Evolutionary conservation across 1,140 invertebrate genomes (phyloP).

Genomic region (Potamilus streckersoni): DNA sequence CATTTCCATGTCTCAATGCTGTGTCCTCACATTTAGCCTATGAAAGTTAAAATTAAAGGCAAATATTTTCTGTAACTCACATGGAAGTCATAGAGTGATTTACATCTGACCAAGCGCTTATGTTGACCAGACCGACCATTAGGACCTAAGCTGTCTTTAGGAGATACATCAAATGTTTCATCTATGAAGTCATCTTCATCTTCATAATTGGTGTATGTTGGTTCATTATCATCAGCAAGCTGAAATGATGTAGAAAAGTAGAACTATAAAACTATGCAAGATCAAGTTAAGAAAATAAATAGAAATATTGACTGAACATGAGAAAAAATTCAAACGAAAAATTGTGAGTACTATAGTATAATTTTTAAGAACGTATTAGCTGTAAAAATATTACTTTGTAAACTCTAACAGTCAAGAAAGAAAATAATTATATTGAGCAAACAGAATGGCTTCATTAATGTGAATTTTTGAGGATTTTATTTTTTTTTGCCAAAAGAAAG

Average conservation of each 20-base stretch:
- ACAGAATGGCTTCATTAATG: too few relatives aligned
- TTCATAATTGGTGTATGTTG: constrained; percentile 61
- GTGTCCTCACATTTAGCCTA: not conserved
- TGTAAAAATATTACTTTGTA: too few relatives aligned
- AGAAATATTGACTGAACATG: too few relatives aligned
- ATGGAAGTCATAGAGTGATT: constrained; percentile 64
- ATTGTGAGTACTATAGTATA: too few relatives aligned
- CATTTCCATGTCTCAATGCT: too few relatives aligned
- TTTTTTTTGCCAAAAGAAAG: too few relatives aligned
- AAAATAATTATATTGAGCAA: too few relatives aligned
- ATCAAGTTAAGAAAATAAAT: not conserved
- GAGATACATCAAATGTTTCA: constrained; percentile 54
- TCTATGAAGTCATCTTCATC: constrained; percentile 63
- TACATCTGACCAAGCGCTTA: constrained; percentile 40
- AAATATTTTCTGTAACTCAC: constrained; percentile 31
- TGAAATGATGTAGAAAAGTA: constrained; percentile 22
- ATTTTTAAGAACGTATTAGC: too few relatives aligned
- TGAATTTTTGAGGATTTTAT: too few relatives aligned
- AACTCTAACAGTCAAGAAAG: too few relatives aligned
- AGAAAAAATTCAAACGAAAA: too few relatives aligned
- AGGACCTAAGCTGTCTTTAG: constrained; percentile 25
- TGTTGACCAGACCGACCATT: constrained; percentile 37
- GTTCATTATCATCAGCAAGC: constrained; percentile 61
- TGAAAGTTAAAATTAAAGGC: not conserved
- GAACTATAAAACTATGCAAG: not conserved